phyloP scores from a whole-genome alignment of 35 echinoderm and acorn worm genomes.

The Apostichopus parvimensis region DNA sequence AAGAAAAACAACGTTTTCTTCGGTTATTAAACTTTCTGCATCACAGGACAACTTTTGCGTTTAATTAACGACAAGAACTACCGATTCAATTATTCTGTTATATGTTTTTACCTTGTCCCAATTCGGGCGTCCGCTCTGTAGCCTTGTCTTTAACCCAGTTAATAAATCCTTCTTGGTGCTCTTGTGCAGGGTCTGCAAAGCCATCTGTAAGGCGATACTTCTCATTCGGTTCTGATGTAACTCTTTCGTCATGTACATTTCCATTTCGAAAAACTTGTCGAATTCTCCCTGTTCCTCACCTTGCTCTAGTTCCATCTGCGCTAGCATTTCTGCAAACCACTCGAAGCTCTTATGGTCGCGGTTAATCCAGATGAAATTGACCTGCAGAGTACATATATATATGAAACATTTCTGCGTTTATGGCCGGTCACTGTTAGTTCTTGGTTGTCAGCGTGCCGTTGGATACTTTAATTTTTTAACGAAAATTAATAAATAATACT shows the following conservation, averaged over 20 bases:
- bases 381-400: not conserved
- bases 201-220: conserved; percentile 67
- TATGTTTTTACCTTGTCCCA: conserved; percentile 63
- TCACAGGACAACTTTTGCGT: too few relatives aligned
- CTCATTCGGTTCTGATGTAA: conserved; percentile 39
- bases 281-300: conserved; percentile 25
- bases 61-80: too few relatives aligned
- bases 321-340: conserved; percentile 65
- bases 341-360: conserved; percentile 70
- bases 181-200: conserved; percentile 57
- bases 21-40: too few relatives aligned
- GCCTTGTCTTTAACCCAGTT: conserved; percentile 62
- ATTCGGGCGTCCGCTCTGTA: conserved; percentile 60
- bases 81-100: too few relatives aligned
- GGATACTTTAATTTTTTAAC: too few relatives aligned
- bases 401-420: too few relatives aligned
- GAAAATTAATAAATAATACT: too few relatives aligned
- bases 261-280: conserved; percentile 58
- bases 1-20: too few relatives aligned
- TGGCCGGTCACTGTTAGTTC: too few relatives aligned
- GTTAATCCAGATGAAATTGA: conserved; percentile 74
- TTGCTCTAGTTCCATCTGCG: conserved; percentile 51
- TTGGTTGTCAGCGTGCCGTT: too few relatives aligned
- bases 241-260: conserved; percentile 62
- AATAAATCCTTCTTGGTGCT: conserved; percentile 46